Conservation (phyloP, 2,888 invertebrate genomes). For the Pasiphila rectangulata region DNA sequence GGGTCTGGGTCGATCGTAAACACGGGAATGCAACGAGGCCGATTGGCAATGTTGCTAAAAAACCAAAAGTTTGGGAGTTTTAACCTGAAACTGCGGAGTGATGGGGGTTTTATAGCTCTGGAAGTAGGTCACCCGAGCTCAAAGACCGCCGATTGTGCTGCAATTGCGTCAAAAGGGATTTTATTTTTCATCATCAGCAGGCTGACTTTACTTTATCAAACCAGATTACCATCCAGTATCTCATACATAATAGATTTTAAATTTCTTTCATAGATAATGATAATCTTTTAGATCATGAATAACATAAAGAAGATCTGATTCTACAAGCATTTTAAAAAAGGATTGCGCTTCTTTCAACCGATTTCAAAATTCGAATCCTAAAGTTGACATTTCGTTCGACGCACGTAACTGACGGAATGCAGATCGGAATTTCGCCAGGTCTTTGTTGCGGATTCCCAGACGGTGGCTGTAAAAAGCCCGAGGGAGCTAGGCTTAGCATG, state of each 20-base stretch:
- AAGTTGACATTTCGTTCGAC: conserved; percentile 38
- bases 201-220: too few species aligned
- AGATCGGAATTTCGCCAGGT: conserved; percentile 71
- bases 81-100: conserved; percentile 59
- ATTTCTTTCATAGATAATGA: too few species aligned
- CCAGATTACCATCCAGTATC: too few species aligned
- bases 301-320: too few species aligned
- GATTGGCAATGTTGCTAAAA: conserved; percentile 53
- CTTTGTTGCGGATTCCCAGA: conserved; percentile 80
- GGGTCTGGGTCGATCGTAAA: conserved; percentile 13
- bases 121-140: conserved; percentile 67
- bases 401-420: conserved; percentile 69
- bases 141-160: conserved; percentile 36
- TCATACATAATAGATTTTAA: too few species aligned
- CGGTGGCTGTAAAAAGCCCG: conserved; percentile 75
- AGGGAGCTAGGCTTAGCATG: conserved; percentile 53
- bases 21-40: conserved; percentile 69
- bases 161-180: conserved; percentile 31
- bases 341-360: conserved; percentile 41
- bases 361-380: conserved; percentile 53
- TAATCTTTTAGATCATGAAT: too few species aligned
- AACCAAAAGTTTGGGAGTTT: conserved; percentile 56
- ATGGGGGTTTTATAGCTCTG: conserved; percentile 63
- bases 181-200: too few species aligned
- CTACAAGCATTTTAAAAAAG: background rate